Percentiles rank a stretch among this genome's conserved stretches.
These are phyloP conservation scores for Cryptoprocta ferox DNA, from an alignment of 2,797 vertebrate genomes.

Conservation along the genomic window DNA sequence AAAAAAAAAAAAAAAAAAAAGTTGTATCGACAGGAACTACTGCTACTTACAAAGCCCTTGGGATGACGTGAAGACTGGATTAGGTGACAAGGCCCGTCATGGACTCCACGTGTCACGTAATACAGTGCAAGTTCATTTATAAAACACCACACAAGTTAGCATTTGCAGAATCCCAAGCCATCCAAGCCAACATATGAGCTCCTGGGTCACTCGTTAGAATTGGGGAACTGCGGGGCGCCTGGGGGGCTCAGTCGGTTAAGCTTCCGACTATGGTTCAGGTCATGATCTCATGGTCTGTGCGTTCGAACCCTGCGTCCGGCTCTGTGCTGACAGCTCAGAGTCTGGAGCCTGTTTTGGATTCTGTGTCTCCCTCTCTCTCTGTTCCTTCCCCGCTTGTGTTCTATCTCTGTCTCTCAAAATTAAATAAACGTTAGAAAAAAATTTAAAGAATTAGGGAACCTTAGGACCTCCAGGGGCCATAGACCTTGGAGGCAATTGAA, in stretches of 20 bases:
- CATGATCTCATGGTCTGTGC: no score
- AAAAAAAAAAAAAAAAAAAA: neutral
- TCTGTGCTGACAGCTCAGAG: no score
- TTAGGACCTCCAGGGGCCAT: neutral
- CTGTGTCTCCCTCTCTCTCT: no score
- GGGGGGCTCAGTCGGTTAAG: no score
- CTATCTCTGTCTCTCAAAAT: no score
- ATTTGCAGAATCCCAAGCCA: neutral
- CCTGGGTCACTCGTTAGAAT: neutral
- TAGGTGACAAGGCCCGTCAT: neutral
- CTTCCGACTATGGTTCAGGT: no score
- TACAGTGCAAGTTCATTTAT: neutral
- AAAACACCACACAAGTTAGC: neutral
- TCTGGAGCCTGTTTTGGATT: no score
- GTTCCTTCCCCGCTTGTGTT: no score
- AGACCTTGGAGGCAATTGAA: neutral
- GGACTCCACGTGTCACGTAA: neutral
- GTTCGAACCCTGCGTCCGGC: no score
- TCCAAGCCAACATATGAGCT: neutral
- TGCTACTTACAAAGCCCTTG: neutral
- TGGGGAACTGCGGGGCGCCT: neutral
- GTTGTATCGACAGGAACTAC: neutral
- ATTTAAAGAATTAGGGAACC: neutral
- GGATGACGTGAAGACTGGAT: neutral
- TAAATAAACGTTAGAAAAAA: no score